Base-by-base conservation (phyloP, 2,797 vertebrate genomes). In the Helostoma temminkii region DNA sequence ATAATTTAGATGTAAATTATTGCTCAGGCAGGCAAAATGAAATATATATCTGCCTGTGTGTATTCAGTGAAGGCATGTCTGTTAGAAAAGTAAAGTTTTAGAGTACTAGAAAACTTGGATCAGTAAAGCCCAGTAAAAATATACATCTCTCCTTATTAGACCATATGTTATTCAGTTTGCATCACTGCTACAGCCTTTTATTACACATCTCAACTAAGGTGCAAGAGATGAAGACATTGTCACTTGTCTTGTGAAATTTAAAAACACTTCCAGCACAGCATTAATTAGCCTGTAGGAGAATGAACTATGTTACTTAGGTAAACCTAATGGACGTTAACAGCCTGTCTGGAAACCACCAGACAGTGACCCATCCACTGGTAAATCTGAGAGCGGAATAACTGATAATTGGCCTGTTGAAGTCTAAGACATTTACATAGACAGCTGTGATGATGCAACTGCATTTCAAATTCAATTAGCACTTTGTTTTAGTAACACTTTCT, bases 241-340 rank as follows among this genome's bases (percentile, higher is more conserved):
- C 46, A n/a, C 5, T 30, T 65, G 37, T 36, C 45, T 43, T 22
- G 54, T 32, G 59, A 16, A 53, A 59, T 45, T 12, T 36, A 21
- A 50, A 41, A 18, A 25, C 48, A 54, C 41, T 39, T 53, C 24
- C 0, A 8, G 25, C 15, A 26, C 22, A 14, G 5, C 30, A 41
- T 49, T 21, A 36, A 57, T 57, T 28, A 45, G 30, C n/a, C 24
- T 49, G 22, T 2, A 21, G 32, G 42, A 41, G 25, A 55, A 26
- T 6, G 8, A 21, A 36, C 43, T 41, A 39, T 22, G 30, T 26
- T 41, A 10, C 7, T 42, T 30, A 32, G 34, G 16, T 14, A 16
- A 41, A 28, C 26, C 16, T 24, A 58, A 12, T n/a, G 39, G 47
- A 28, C 41, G 39, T 47, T 24, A 32, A 26, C 46, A 65, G 10